Evolutionary conservation across 2,888 invertebrate genomes (phyloP), one percentile per base, ranked within the genome.

Genomic region (Adelognathus sp.): DNA sequence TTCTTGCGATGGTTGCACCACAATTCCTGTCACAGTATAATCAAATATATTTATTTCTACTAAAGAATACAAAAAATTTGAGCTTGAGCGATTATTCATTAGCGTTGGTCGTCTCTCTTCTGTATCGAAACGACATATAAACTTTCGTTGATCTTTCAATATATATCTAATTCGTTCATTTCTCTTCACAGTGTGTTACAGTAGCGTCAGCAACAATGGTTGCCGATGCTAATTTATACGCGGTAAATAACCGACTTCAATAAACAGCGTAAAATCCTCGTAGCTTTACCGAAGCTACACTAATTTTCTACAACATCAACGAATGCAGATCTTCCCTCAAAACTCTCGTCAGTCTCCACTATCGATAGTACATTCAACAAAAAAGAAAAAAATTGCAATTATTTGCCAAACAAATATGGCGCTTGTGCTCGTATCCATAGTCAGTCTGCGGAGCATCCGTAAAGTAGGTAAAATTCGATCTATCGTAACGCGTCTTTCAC

Each of bases 351-450:
- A 69, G 54, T 63, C 54, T 16, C 52, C 24, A 50, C 21, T 52
- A 18, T 44, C 56, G 24, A n/a, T n/a, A n/a, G n/a, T 31, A 50
- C 39, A 16, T 1, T 33, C 24, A 33, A 46, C n/a, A n/a, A n/a
- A n/a, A n/a, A n/a, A n/a, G n/a, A n/a, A n/a, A n/a, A 64, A 16
- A 18, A 79, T 56, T 75, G 75, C 75, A 56, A 66, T 31, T 61
- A 50, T 1, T 36, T 67, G 41, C 36, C 39, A 3, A 36, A 5
- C 7, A 21, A n/a, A n/a, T n/a, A n/a, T n/a, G 21, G n/a, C 7
- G 21, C n/a, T 16, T 36, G 31, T 14, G 36, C 27, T 18, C 18
- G 46, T 36, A 54, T 64, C n/a, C 27, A 52, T 41, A 73, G 39
- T 69, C 50, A 76, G 41, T 71, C 58, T 58, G 21, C 36, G 4